phyloP scores from a whole-genome alignment of 1,140 invertebrate species.

The Heliothis virescens region DNA sequence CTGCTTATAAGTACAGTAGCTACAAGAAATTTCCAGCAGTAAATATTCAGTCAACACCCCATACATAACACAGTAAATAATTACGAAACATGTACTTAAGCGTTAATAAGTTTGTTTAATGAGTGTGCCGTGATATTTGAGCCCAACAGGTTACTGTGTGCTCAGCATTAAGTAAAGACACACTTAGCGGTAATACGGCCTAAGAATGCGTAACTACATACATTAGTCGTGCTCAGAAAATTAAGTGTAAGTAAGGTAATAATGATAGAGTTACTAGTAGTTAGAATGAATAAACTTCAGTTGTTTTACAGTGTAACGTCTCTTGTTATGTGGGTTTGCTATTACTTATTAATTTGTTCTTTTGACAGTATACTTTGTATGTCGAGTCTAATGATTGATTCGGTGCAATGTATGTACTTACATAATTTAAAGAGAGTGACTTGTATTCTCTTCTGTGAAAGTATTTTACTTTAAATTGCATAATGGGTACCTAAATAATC shows the following conservation, averaged over 20 bases:
- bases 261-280: neutral
- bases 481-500: neutral
- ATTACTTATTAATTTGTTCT: no score
- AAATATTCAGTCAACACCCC: no score
- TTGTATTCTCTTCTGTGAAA: no score
- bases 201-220: conserved; percentile 28
- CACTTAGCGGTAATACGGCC: conserved; percentile 9
- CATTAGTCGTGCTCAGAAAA: conserved; percentile 5
- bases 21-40: no score
- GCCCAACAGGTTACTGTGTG: conserved; percentile 1
- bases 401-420: no score
- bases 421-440: no score
- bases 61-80: no score
- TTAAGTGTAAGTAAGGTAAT: neutral
- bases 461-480: neutral
- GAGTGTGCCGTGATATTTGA: no score
- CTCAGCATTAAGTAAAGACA: conserved; percentile 5
- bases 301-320: neutral
- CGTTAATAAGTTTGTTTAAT: neutral
- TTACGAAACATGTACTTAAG: neutral
- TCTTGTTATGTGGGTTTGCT: neutral
- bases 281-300: neutral
- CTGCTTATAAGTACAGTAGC: no score
- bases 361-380: no score
- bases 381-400: no score